Evolutionary conservation across 2,797 vertebrate species (phyloP), one percentile per base, ranked within the genome.

Genomic region (Morus bassanus): DNA sequence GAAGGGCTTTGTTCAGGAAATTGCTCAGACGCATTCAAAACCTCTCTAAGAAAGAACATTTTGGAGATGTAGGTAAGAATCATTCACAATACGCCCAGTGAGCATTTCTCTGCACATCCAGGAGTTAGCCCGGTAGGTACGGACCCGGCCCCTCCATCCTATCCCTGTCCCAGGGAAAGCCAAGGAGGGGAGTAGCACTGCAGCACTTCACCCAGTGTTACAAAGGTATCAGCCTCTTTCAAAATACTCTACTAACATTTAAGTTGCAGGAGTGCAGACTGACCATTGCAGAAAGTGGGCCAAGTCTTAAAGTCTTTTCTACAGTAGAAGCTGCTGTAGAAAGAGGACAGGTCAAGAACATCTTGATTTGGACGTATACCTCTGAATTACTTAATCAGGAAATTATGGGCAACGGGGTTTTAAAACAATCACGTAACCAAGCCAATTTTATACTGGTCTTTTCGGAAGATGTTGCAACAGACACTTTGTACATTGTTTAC

Each of bases 381-480:
- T 74, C 19, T n/a, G 54, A 88, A 84, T 86, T 83, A 88, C 84
- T 91, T 88, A 73, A 81, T 60, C 46, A 60, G 54, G 72, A 84
- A 69, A 73, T 80, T 51, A 54, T 2, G 10, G 65, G 43, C 24
- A 89, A 74, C 6, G 12, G 61, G 18, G 54, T 79, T n/a, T 67
- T 77, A 39, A 59, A 83, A 30, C 75, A 81, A 72, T 88, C 84
- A 86, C 1, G 1, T 67, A 90, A 82, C 39, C 70, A 86, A 75
- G 30, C n/a, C 5, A 48, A 60, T 69, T 94, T 93, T 72, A 63
- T 67, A 74, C 18, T 5, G 54, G 43, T 91, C 63, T 84, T 88
- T 88, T 74, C 4, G 33, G 85, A 95, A 91, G 48, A 60, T 88
- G 82, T 93, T 79, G 85, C 91, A 96, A 94, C 68, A 63, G 82